Evolutionary conservation across 2,797 vertebrate genomes (phyloP), one percentile per base, ranked within the genome.

Genomic region (Agapornis canus): DNA sequence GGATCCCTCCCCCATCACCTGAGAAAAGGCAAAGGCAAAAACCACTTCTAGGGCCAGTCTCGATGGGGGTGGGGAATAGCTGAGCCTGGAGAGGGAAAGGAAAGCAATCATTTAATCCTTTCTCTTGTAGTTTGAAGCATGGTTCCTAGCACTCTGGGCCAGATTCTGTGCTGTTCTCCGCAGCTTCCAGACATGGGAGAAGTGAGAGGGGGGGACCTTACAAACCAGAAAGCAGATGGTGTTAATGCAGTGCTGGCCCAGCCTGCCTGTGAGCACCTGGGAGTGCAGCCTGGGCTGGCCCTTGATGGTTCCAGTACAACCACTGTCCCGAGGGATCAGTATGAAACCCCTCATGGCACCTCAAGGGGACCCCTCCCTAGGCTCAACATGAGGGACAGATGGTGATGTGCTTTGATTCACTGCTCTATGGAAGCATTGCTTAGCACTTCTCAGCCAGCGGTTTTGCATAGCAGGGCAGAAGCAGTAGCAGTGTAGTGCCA

Each of bases 1-100:
- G 17, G 71, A 69, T 95, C 95, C 94, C 94, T 97, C 94, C 95
- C 96, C 95, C 92, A 91, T 90, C 91, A 97, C 94, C 96, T 96
- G 91, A 93, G 95, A 93, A 92, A 96, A 95, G 91, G 93, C 86
- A 60, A 80, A 87, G 63, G 80, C 87, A 92, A 86, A 92, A 95
- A 32, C 37, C 82, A 69, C 77, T 90, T 92, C 70, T 86, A 95
- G 70, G 73, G 47, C 90, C 66, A 25, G 57, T 70, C 52, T 49
- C 22, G 69, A 77, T 4, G 89, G 92, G 89, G 89, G 19, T 86
- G 89, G 89, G 89, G 92, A 59, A 40, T 9, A 31, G 43, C 65
- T 25, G 54, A 75, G 84, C 65, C 61, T 1, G 0, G 20, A 1
- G 2, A 75, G 54, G 76, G 82, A 78, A 84, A 88, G 66, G 85